Percentiles rank a stretch among this genome's conserved stretches.
phyloP scores from a whole-genome alignment of 2,888 invertebrate genomes.

The Acronicta psi region DNA sequence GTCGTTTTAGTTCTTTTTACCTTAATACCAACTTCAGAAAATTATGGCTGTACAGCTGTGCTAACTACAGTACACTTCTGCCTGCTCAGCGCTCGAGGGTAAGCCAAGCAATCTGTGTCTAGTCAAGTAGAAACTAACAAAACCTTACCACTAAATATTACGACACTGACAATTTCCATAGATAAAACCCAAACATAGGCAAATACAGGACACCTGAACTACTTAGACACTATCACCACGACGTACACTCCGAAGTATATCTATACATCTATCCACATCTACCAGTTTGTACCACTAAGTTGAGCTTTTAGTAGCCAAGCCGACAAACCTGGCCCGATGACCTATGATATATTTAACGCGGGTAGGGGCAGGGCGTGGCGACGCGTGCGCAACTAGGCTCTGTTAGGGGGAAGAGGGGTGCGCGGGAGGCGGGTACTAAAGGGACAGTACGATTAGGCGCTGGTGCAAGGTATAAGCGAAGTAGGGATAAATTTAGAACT shows the following conservation, averaged over 20 bases:
- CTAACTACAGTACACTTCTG: background rate
- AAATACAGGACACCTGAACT: constrained; percentile 40
- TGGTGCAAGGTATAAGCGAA: constrained; percentile 57
- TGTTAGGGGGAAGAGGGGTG: constrained; percentile 49
- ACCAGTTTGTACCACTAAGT: constrained; percentile 44
- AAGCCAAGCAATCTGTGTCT: no score
- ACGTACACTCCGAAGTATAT: constrained; percentile 39
- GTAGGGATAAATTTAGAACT: no score
- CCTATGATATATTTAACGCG: constrained; percentile 81
- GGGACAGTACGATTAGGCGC: constrained; percentile 71
- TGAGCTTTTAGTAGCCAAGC: constrained; percentile 62
- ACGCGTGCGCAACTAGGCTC: constrained; percentile 79
- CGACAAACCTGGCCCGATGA: constrained; percentile 74
- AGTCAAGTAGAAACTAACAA: constrained; percentile 10
- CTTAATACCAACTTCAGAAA: background rate
- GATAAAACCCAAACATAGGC: constrained; percentile 34
- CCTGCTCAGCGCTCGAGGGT: background rate
- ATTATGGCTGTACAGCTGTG: background rate
- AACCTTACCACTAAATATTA: constrained; percentile 34
- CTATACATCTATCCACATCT: constrained; percentile 39
- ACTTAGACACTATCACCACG: constrained; percentile 44
- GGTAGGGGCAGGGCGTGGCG: constrained; percentile 80
- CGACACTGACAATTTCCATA: constrained; percentile 41
- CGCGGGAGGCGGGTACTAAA: constrained; percentile 62
- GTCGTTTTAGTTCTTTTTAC: background rate